Base-by-base conservation (phyloP, 1,140 invertebrate species). In the Polyergus mexicanus region DNA sequence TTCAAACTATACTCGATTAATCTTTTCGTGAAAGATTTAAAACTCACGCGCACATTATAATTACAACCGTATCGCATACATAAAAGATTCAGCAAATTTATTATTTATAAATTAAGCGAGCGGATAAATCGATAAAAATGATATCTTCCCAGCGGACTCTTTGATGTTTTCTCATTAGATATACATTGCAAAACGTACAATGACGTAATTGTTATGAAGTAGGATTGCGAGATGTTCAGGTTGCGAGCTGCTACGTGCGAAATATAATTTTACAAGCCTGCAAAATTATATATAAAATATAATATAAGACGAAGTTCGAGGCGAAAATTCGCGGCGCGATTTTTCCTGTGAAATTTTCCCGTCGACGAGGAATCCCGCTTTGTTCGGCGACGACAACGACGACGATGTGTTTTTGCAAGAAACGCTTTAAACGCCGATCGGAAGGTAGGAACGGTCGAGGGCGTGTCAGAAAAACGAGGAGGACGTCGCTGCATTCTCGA, bases 391-490 rank as follows among this genome's bases (percentile, higher is more conserved):
- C 32, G 44, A 25, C 22, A 13, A 41, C 19, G 19, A 66, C n/a
- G 35, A 22, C 32, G 19, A 8, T 22, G 63, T 22, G 38, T 62
- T 62, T 10, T 22, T 41, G 32, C 11, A 51, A 81, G 38, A 74
- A 51, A 19, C 32, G 63, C 54, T 56, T 47, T 60, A 89, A 86
- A 84, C 77, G 77, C 72, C 88, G 51, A 78, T 89, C 74, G 85
- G 71, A 74, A 89, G 88, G 76, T 71, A 62, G 76, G 58, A 16
- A 38, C 51, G 72, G 11, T 32, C 38, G 65, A 69, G 84, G 88
- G 88, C 88, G 89, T 90, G 89, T 63, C 89, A 90, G 89, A 89
- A 90, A 89, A 87, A 85, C 85, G 69, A 32, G 3, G 63, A 47
- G 80, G 72, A 85, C 85, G 60, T 75, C 85, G 85, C 63, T 90